Evolutionary conservation across 2,888 invertebrate genomes (phyloP), one percentile per base, ranked within the genome.

Genomic region (Amphipyra berbera): DNA sequence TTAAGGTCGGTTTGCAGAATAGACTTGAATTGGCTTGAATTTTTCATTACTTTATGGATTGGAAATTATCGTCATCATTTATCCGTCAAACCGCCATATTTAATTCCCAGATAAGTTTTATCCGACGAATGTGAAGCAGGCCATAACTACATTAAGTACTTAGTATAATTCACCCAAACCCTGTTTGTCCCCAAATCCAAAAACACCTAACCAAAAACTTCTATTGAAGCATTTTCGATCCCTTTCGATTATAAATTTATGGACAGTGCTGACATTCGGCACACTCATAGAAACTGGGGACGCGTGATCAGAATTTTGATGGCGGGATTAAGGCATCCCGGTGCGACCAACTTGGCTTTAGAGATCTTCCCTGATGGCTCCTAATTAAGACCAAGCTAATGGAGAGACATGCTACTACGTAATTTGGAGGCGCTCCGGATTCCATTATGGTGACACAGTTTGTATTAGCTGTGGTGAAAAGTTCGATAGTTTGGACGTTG

Each of bases 241-340:
- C 84, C 78, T 83, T 70, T 79, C 76, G 80, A 82, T 86, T 86
- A 86, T 87, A 83, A 86, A 86, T 90, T 87, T 86, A 87, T 88
- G 83, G 88, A 88, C 84, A 80, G 78, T 81, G 85, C 85, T 89
- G 89, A 89, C 88, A 88, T 88, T 88, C 86, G 82, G 84, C 85
- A 84, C 84, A 87, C 88, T 89, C 86, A 87, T 89, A 89, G 88
- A 90, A 91, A 91, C 90, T 87, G 82, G 76, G 82, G 78, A 79
- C 81, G 83, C 84, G 93, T 93, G 93, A 89, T 89, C 88, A 79
- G 92, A 91, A 91, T 92, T 74, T 82, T 82, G 87, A 93, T 91
- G 83, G 73, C 75, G 71, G 88, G 90, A 92, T 93, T 91, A 91
- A 82, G 82, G 79, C 79, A 82, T 79, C 83, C 84, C 82, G 75